Conservation (phyloP, 2,797 vertebrate genomes). For the Anableps anableps region DNA sequence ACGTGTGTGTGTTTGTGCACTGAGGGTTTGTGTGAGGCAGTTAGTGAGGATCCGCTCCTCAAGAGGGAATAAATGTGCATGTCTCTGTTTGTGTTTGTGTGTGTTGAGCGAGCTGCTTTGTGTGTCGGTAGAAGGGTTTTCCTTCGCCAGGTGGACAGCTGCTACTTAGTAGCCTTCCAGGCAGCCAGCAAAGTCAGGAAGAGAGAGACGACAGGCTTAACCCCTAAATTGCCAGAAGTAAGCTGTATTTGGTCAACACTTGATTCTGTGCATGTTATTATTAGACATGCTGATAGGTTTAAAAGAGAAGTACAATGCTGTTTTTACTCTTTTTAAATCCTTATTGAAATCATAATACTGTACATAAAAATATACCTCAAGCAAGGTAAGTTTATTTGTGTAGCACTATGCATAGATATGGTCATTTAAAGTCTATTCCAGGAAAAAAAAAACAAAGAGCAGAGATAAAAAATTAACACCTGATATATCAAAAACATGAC, state of each 20-base stretch:
- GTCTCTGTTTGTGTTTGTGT: conserved; percentile 40
- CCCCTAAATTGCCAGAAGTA: conserved; percentile 72
- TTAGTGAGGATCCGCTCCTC: conserved; percentile 65
- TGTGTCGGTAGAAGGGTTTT: conserved; percentile 75
- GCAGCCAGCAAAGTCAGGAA: conserved; percentile 83
- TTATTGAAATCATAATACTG: too few relatives aligned
- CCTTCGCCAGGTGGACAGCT: conserved; percentile 95
- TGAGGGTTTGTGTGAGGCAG: conserved; percentile 39
- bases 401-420: neutral
- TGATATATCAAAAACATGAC: too few relatives aligned
- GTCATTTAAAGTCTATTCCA: neutral
- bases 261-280: conserved; percentile 14
- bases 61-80: conserved; percentile 63
- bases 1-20: conserved; percentile 27
- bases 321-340: neutral
- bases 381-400: neutral
- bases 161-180: conserved; percentile 86
- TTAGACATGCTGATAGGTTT: neutral
- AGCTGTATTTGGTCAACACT: conserved; percentile 15
- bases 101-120: conserved; percentile 32
- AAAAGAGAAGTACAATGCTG: neutral
- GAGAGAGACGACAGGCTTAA: conserved; percentile 75
- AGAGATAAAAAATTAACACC: too few relatives aligned
- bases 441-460: neutral
- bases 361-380: too few relatives aligned